These are phyloP conservation scores for Aethina tumida DNA, from an alignment of 1,140 invertebrate genomes.

Conservation along the genomic window DNA sequence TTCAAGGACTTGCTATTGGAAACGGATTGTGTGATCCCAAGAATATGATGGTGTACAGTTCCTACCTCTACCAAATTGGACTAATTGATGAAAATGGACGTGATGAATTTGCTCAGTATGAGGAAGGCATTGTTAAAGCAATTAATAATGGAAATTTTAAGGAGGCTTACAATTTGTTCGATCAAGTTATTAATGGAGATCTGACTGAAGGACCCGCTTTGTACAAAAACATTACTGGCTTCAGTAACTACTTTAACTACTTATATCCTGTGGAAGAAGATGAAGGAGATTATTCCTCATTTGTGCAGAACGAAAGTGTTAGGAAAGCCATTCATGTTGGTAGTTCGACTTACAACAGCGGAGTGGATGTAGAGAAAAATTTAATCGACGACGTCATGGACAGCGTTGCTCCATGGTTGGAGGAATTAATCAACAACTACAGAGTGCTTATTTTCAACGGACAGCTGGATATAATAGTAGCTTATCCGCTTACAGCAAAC, in stretches of 20 bases:
- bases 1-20: slow-evolving; percentile 68
- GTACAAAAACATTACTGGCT: slow-evolving; percentile 57
- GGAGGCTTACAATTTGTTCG: slow-evolving; percentile 53
- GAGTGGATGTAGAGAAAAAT: slow-evolving; percentile 46
- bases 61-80: slow-evolving; percentile 65
- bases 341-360: slow-evolving; percentile 38
- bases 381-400: slow-evolving; percentile 72
- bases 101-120: no score
- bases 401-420: slow-evolving; percentile 64
- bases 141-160: slow-evolving; percentile 48
- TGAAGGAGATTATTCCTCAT: slow-evolving; percentile 32
- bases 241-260: slow-evolving; percentile 57
- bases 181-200: slow-evolving; percentile 53
- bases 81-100: slow-evolving; percentile 53
- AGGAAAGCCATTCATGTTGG: slow-evolving; percentile 41
- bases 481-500: slow-evolving; percentile 64
- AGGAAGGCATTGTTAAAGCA: no score
- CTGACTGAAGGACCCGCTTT: slow-evolving; percentile 38
- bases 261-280: slow-evolving; percentile 39
- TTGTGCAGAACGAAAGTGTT: slow-evolving; percentile 45
- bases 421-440: slow-evolving; percentile 56
- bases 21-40: slow-evolving; percentile 73
- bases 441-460: slow-evolving; percentile 66
- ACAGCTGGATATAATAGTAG: slow-evolving; percentile 74
- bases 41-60: slow-evolving; percentile 40